Percentiles rank a stretch among this genome's conserved stretches.
Evolutionary conservation across 2,797 vertebrate genomes (phyloP).

Genomic region (Ctenopoma kingsleyae): DNA sequence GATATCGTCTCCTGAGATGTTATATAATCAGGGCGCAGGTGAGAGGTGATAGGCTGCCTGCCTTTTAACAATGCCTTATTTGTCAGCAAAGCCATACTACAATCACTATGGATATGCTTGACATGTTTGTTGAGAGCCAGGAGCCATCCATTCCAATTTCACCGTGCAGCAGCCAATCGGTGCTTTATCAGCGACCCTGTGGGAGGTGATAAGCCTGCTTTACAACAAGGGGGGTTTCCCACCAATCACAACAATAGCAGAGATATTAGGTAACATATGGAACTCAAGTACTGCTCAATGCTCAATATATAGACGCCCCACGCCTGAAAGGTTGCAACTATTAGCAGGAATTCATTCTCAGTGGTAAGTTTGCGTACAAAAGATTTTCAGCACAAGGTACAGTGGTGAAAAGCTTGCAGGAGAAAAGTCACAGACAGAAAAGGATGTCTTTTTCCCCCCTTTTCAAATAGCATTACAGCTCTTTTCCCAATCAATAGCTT

Average conservation of each 20-base stretch:
- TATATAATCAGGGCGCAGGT: conserved; percentile 68
- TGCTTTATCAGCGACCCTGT: conserved; percentile 59
- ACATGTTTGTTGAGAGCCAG: conserved; percentile 61
- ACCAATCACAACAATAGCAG: conserved; percentile 41
- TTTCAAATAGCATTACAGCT: conserved; percentile 78
- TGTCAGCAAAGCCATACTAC: conserved; percentile 37
- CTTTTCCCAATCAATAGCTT: conserved; percentile 81
- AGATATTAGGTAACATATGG: conserved; percentile 41
- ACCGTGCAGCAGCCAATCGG: conserved; percentile 51
- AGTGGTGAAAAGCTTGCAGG: conserved; percentile 31
- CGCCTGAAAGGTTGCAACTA: conserved; percentile 8
- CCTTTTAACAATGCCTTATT: conserved; percentile 51
- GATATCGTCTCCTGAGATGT: conserved; percentile 70
- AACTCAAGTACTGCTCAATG: conserved; percentile 41
- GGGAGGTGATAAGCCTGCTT: conserved; percentile 65
- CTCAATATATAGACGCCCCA: conserved; percentile 11
- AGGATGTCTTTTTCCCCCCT: conserved; percentile 43
- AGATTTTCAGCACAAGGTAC: conserved; percentile 26
- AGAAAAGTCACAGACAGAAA: conserved; percentile 45
- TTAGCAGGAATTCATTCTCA: conserved; percentile 22
- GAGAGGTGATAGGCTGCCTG: conserved; percentile 55
- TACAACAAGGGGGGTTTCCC: conserved; percentile 52
- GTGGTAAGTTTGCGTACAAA: conserved; percentile 25
- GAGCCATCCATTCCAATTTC: conserved; percentile 44
- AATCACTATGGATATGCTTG: conserved; percentile 60